Conservation (phyloP, 2,888 invertebrate genomes). For the Germaria angustata region DNA sequence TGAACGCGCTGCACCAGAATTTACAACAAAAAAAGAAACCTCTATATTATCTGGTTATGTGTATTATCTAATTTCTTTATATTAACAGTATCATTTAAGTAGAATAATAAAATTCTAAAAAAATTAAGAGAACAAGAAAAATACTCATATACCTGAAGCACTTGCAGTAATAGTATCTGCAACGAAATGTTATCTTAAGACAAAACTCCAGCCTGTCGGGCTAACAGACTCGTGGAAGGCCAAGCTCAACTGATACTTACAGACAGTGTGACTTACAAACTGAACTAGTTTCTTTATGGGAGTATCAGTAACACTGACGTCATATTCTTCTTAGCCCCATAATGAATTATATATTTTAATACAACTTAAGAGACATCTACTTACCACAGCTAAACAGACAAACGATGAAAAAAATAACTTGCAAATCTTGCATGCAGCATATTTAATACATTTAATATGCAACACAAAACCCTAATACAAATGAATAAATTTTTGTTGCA, state of each 20-base stretch:
- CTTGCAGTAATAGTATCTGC: constrained; percentile 8
- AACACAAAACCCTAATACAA: not conserved
- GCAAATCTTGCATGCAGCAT: constrained; percentile 33
- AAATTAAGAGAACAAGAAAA: not conserved
- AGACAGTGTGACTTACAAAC: constrained; percentile 35
- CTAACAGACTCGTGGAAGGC: not conserved
- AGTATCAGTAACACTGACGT: constrained; percentile 22
- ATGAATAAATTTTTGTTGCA: constrained; percentile 43
- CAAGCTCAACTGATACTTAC: constrained; percentile 2
- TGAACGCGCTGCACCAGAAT: not conserved
- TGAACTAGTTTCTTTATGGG: constrained; percentile 35
- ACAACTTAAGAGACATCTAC: constrained; percentile 29
- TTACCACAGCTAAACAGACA: constrained; percentile 31
- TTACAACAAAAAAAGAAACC: not conserved
- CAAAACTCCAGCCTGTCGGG: not conserved
- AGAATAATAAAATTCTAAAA: constrained; percentile 40
- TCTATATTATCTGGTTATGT: constrained; percentile 31
- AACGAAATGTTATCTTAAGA: constrained; percentile 26
- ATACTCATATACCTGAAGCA: not conserved
- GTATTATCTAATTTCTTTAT: constrained; percentile 58
- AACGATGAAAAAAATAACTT: not conserved
- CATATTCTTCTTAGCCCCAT: constrained; percentile 24
- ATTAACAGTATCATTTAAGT: constrained; percentile 44
- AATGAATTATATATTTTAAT: constrained; percentile 41
- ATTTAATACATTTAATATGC: constrained; percentile 27